These are phyloP conservation scores for Zophobas morio DNA, from an alignment of 1,140 invertebrate species.

Conservation along the genomic window DNA sequence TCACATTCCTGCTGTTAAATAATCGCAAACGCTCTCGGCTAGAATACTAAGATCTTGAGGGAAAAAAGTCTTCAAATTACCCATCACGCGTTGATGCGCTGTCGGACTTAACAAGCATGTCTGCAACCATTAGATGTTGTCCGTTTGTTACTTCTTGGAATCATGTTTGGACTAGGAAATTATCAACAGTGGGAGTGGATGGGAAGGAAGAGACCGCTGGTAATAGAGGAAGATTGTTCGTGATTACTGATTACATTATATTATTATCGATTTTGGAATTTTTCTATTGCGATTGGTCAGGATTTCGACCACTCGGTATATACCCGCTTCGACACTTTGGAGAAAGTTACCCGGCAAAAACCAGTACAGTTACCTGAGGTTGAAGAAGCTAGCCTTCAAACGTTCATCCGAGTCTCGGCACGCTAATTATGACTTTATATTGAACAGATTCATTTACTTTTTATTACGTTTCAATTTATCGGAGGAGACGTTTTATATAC, in stretches of 20 bases:
- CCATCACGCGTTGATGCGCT: not conserved
- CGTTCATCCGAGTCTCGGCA: not conserved
- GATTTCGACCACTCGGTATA: too few relatives aligned
- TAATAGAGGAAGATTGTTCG: too few relatives aligned
- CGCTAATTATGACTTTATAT: constrained; percentile 19
- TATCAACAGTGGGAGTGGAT: too few relatives aligned
- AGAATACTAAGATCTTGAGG: not conserved
- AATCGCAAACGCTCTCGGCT: not conserved
- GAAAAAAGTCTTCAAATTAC: not conserved
- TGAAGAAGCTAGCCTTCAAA: constrained; percentile 15
- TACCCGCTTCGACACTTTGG: not conserved
- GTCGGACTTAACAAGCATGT: constrained; percentile 8
- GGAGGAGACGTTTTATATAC: not conserved
- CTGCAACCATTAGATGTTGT: constrained; percentile 8
- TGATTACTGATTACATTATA: too few relatives aligned
- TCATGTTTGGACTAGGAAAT: not conserved
- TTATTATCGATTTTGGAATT: too few relatives aligned
- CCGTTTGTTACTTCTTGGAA: constrained; percentile 2
- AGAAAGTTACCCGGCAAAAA: not conserved
- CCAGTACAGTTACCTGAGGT: not conserved
- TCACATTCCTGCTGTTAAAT: too few relatives aligned
- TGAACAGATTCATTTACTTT: constrained; percentile 13
- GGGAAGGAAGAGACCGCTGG: too few relatives aligned
- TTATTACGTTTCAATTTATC: constrained; percentile 15
- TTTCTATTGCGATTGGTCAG: too few relatives aligned